Conservation (phyloP, 2,797 vertebrate genomes). For the Syndactyla subalaris region DNA sequence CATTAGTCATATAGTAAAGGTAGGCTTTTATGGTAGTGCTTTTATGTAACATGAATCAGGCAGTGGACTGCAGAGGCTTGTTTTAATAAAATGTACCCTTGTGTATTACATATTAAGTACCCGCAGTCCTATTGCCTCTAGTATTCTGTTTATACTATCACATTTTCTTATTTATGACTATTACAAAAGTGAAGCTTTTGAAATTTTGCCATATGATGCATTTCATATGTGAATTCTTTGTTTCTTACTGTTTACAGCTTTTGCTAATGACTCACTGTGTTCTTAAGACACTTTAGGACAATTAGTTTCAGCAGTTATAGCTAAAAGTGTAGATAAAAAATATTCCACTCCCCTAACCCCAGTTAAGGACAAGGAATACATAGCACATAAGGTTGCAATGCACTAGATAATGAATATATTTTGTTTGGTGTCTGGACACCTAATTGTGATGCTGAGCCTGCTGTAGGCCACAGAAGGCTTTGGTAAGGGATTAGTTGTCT, state of each 20-base stretch:
- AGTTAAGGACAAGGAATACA: background rate
- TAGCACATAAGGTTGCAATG: background rate
- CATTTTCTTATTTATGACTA: background rate
- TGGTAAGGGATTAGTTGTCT: background rate
- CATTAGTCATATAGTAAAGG: background rate
- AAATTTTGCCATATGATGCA: background rate
- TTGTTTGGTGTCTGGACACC: background rate
- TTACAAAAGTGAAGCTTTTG: background rate
- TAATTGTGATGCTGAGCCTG: background rate
- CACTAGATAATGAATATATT: background rate
- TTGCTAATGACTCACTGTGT: background rate
- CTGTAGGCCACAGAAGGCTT: background rate
- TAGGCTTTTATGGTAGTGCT: background rate
- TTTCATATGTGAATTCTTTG: background rate
- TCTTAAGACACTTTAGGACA: background rate
- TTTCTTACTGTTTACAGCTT: background rate
- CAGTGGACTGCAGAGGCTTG: background rate
- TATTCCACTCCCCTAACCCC: background rate
- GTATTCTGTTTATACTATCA: background rate
- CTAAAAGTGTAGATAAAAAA: background rate
- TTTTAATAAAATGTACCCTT: background rate
- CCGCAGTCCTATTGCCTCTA: background rate
- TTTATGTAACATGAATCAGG: background rate
- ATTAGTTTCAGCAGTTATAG: background rate
- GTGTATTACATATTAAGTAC: background rate